phyloP scores from a whole-genome alignment of 30 jellyfish, hydroid and myxozoan genomes.

The Hydractinia symbiolongicarpus region DNA sequence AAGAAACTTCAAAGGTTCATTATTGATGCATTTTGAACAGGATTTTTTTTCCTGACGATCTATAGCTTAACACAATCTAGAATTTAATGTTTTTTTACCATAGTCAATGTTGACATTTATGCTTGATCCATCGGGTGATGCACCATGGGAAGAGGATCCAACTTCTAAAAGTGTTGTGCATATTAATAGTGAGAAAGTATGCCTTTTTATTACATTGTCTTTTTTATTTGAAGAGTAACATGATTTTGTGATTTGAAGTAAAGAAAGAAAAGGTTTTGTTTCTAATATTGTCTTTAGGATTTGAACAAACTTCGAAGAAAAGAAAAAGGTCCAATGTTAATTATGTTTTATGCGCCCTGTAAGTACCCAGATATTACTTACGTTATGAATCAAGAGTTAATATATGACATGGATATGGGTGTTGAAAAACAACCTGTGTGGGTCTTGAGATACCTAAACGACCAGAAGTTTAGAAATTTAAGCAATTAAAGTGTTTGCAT shows the following conservation, averaged over 20 bases:
- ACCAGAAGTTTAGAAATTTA: too few species aligned
- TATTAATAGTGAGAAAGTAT: conserved; percentile 56
- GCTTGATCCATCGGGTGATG: conserved; percentile 98
- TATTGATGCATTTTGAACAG: not conserved
- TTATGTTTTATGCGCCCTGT: conserved; percentile 99
- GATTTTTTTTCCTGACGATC: too few species aligned
- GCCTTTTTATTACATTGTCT: not conserved
- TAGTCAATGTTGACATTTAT: conserved; percentile 78
- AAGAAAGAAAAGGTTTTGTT: not conserved
- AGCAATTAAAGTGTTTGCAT: not conserved
- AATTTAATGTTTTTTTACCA: not conserved
- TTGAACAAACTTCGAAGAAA: conserved; percentile 63
- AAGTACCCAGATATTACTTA: not conserved
- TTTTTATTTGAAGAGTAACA: not conserved
- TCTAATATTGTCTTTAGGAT: conserved; percentile 39
- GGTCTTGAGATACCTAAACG: too few species aligned
- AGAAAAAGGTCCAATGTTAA: conserved; percentile 70
- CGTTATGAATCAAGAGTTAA: too few species aligned
- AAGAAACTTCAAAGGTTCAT: conserved; percentile 65
- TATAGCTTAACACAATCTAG: too few species aligned
- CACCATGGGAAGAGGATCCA: conserved; percentile 98
- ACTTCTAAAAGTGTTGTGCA: conserved; percentile 89
- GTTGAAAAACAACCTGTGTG: too few species aligned
- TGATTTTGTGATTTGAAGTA: not conserved
- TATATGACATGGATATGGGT: too few species aligned